phyloP scores from a whole-genome alignment of 2,113 vertebrate species.

The Porphyrio hochstetteri region DNA sequence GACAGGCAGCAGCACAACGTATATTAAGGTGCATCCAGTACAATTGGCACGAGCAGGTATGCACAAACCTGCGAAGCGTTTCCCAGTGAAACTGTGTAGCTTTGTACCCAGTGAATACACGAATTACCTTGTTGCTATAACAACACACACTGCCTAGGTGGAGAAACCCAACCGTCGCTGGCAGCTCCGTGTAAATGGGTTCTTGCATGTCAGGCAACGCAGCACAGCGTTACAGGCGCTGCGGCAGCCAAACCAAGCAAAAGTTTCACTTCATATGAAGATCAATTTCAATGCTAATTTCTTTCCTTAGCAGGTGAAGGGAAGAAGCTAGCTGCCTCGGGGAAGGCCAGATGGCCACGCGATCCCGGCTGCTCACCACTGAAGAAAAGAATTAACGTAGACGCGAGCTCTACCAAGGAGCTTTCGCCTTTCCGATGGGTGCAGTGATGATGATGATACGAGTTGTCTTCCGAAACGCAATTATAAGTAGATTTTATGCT shows the following conservation, averaged over 20 bases:
- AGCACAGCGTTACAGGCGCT: background rate
- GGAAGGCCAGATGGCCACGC: background rate
- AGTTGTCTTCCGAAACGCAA: background rate
- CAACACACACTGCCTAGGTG: background rate
- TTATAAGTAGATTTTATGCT: background rate
- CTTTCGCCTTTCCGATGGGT: background rate
- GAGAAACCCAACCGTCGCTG: background rate
- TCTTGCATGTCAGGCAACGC: background rate
- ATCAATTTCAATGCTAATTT: background rate
- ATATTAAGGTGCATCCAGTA: background rate
- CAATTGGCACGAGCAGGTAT: background rate
- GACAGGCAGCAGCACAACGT: background rate
- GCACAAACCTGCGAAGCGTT: background rate
- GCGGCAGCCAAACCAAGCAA: background rate
- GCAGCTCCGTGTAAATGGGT: background rate
- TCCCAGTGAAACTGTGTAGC: background rate
- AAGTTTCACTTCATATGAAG: background rate
- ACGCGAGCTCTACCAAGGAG: background rate
- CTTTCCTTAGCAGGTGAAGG: background rate
- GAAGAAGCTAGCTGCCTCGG: background rate
- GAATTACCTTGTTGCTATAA: background rate
- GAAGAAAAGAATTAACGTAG: background rate
- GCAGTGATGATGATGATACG: background rate
- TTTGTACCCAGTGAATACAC: background rate
- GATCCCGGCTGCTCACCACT: rapidly evolving